A percentile compares a stretch with the other conserved stretches of the same genome.
Conservation (phyloP, 2,797 vertebrate genomes). For the Trachurus trachurus region DNA sequence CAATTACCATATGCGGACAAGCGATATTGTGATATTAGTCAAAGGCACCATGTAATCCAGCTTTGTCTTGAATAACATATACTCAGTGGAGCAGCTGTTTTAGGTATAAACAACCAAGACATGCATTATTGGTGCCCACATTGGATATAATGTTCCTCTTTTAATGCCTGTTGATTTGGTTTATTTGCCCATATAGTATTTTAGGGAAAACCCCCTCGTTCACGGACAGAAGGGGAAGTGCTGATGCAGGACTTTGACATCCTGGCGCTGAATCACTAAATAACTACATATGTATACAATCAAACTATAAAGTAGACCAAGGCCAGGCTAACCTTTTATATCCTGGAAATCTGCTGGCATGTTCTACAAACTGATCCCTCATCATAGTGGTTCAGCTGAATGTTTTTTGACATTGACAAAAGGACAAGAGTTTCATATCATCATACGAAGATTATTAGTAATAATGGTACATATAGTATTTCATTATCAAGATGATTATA, state of each 20-base stretch:
- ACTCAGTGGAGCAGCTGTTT: slow-evolving; percentile 76
- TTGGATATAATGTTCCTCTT: slow-evolving; percentile 76
- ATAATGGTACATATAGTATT: not conserved
- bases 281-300: slow-evolving; percentile 72
- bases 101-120: slow-evolving; percentile 76
- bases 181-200: slow-evolving; percentile 70
- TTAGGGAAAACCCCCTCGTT: slow-evolving; percentile 75
- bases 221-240: slow-evolving; percentile 63
- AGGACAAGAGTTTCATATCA: not conserved
- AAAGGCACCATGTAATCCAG: slow-evolving; percentile 77
- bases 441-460: not conserved
- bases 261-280: slow-evolving; percentile 75
- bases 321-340: slow-evolving; percentile 42
- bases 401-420: slow-evolving; percentile 12
- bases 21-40: slow-evolving; percentile 80
- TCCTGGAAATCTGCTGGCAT: slow-evolving; percentile 25
- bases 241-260: slow-evolving; percentile 71
- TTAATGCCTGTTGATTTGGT: slow-evolving; percentile 72
- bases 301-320: slow-evolving; percentile 51
- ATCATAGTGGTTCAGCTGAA: not conserved
- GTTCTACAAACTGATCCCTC: slow-evolving; percentile 23
- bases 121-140: slow-evolving; percentile 63
- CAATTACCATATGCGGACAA: slow-evolving; percentile 78
- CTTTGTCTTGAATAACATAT: slow-evolving; percentile 78
- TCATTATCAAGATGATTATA: slow-evolving; percentile 20